A percentile compares a stretch with the other conserved stretches of the same genome.
Evolutionary conservation across 2,888 invertebrate species (phyloP).

Genomic region (Nomada goodeniana): DNA sequence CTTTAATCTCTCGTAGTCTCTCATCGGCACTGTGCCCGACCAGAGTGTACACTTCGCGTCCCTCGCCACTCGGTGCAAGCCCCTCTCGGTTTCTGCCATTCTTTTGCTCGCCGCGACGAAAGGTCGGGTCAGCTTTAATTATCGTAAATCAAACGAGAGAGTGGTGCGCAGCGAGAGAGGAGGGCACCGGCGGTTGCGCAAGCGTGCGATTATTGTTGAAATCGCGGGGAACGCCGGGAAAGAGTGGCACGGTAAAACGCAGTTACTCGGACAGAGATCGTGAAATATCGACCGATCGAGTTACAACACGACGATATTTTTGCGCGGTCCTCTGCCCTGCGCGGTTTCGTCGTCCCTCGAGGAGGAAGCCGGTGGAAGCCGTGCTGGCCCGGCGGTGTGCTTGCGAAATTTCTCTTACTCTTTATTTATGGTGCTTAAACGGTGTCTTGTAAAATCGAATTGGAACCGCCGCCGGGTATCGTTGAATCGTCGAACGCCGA

Average conservation of each 20-base stretch:
- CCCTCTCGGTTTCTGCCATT: constrained; percentile 40
- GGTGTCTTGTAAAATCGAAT: neutral
- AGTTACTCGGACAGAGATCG: constrained; percentile 44
- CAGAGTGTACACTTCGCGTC: constrained; percentile 16
- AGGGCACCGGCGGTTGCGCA: constrained; percentile 62
- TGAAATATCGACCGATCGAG: constrained; percentile 68
- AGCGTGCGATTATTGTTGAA: constrained; percentile 76
- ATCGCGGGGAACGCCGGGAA: constrained; percentile 66
- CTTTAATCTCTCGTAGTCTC: constrained; percentile 66
- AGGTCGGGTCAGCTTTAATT: constrained; percentile 83
- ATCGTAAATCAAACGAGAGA: constrained; percentile 82
- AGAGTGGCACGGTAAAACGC: constrained; percentile 24
- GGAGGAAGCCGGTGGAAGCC: neutral
- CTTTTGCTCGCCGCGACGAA: constrained; percentile 72
- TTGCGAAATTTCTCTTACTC: constrained; percentile 3
- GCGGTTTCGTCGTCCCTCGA: constrained; percentile 1
- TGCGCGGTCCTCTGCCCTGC: neutral
- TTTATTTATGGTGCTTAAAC: neutral
- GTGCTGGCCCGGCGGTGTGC: constrained; percentile 2
- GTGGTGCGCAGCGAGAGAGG: constrained; percentile 59
- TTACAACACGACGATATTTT: constrained; percentile 58
- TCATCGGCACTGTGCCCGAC: constrained; percentile 54
- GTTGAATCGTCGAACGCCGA: neutral
- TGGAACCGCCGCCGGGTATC: neutral
- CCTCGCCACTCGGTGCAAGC: neutral